Base-by-base conservation (phyloP, 2,888 invertebrate genomes). In the Polietes domitor region DNA sequence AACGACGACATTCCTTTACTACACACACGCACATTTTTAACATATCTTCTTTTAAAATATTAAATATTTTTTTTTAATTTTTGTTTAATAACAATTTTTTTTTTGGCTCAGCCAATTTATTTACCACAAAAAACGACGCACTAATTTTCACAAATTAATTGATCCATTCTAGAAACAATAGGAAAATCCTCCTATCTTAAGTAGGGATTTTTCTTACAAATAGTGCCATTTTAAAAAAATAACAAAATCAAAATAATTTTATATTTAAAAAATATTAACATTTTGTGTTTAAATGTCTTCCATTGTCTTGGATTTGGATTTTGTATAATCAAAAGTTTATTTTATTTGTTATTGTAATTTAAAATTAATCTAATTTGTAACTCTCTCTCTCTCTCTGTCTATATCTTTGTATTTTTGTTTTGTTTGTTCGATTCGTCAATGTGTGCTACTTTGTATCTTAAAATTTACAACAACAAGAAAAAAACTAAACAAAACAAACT, bases 391-490 rank as follows among this genome's bases (percentile, higher is more conserved):
- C n/a, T 53, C 50, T 76, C 68, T 28, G 17, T 37, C n/a, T n/a
- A n/a, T n/a, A n/a, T n/a, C n/a, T 43, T 55, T 26, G 9, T 43
- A 47, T 43, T 32, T 70, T 24, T 71, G 21, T 74, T 65, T 77
- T 32, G 73, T 58, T 76, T 76, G 12, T 77, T 37, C 4, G 12
- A 47, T 75, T 74, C 47, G 81, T 77, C 17, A 73, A 79, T 81
- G 76, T 81, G 84, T 81, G 83, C 80, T 83, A 80, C 63, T 83
- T 79, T 75, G 68, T 80, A 80, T 78, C 71, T 84, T 74, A 47
- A 65, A 61, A 75, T 72, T 53, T 53, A 70, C n/a, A 68, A 41
- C 1, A 10, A 68, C 21, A 70, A 26, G 28, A 72, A 72, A 58
- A 21, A 10, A 58, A 9, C 24, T n/a, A 47, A 47, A 47, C 1